Evolutionary conservation across 2,797 vertebrate species (phyloP).

Genomic region (Coregonus sp.): DNA sequence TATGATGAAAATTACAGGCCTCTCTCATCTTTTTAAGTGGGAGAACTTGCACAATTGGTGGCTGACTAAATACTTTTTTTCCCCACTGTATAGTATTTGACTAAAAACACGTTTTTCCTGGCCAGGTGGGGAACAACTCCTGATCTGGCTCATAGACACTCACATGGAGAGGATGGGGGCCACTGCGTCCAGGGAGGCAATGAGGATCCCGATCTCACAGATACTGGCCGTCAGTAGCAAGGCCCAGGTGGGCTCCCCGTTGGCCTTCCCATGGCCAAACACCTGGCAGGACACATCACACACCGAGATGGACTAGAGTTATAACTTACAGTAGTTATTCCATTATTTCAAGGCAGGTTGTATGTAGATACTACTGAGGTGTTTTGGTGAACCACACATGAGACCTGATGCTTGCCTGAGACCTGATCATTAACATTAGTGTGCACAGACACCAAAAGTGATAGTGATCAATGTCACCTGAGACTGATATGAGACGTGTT

Average conservation of each 20-base stretch:
- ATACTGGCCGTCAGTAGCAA: slow-evolving; percentile 92
- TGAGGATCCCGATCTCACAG: slow-evolving; percentile 98
- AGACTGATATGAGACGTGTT: neutral
- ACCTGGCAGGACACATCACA: slow-evolving; percentile 72
- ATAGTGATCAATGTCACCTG: neutral
- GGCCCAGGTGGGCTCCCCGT: slow-evolving; percentile 97
- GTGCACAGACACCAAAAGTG: too few relatives aligned
- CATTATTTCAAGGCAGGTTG: too few relatives aligned
- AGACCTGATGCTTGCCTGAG: neutral
- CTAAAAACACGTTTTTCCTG: too few relatives aligned
- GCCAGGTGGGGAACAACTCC: neutral
- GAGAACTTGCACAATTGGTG: too few relatives aligned
- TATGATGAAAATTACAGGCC: too few relatives aligned
- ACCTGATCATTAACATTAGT: too few relatives aligned
- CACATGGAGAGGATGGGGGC: slow-evolving; percentile 99
- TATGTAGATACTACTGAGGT: too few relatives aligned
- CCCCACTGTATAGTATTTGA: too few relatives aligned
- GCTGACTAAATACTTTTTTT: too few relatives aligned
- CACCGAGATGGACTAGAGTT: neutral
- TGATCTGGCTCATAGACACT: slow-evolving; percentile 42
- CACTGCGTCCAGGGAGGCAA: slow-evolving; percentile 94
- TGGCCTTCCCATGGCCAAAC: slow-evolving; percentile 95
- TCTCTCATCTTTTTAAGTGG: too few relatives aligned
- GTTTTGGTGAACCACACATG: too few relatives aligned
- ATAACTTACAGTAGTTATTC: too few relatives aligned